Evolutionary conservation across 2,113 vertebrate species (phyloP).

Genomic region (Calyptomena viridis): DNA sequence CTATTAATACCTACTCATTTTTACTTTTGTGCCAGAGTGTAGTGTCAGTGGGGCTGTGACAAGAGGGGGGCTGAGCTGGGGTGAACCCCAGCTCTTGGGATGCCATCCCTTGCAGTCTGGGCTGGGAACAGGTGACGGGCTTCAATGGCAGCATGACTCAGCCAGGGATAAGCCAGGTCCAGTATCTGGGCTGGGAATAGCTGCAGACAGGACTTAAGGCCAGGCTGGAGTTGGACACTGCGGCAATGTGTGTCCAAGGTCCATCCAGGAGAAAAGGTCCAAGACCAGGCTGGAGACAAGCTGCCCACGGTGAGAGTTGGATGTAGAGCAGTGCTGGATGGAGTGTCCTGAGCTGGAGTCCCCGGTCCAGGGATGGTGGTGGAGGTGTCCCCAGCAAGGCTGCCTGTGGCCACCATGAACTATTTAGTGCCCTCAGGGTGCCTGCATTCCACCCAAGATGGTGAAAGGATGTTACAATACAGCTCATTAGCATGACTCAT

Average conservation of each 20-base stretch:
- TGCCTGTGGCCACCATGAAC: background rate
- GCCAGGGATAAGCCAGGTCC: background rate
- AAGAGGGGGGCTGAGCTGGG: fast-evolving
- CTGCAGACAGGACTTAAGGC: background rate
- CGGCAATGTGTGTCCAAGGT: background rate
- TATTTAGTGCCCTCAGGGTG: background rate
- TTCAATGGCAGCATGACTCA: fast-evolving
- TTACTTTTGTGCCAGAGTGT: background rate
- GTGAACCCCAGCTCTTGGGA: background rate
- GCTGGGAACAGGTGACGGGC: too few species aligned
- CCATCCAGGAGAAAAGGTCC: background rate
- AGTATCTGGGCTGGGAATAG: fast-evolving
- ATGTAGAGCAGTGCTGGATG: background rate
- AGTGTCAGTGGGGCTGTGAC: fast-evolving
- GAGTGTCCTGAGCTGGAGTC: background rate
- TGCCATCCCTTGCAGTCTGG: background rate
- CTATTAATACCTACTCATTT: background rate
- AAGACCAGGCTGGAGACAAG: background rate
- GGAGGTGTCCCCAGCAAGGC: background rate
- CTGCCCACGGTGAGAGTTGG: background rate
- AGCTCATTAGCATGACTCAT: background rate
- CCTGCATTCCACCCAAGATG: background rate
- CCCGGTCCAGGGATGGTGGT: fast-evolving
- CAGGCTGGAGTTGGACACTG: background rate
- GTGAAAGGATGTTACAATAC: background rate